Evolutionary conservation across 2,888 invertebrate genomes (phyloP).

Genomic region (Hemithea aestivaria): DNA sequence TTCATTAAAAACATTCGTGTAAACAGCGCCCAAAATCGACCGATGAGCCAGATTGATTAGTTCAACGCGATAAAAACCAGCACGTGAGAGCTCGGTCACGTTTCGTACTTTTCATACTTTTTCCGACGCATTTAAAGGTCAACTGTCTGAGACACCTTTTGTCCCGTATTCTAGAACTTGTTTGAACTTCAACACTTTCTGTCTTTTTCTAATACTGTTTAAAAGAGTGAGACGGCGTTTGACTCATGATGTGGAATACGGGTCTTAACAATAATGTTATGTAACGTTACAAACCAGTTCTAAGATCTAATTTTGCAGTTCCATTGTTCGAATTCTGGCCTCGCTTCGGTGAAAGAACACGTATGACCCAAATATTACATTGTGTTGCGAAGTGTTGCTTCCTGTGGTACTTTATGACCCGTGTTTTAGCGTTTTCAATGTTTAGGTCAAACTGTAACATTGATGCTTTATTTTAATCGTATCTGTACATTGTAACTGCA

Average conservation of each 20-base stretch:
- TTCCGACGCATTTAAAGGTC: slow-evolving; percentile 6
- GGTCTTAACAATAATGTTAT: slow-evolving; percentile 1
- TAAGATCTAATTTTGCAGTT: slow-evolving; percentile 12
- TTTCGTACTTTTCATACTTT: slow-evolving; percentile 8
- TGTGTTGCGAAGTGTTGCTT: slow-evolving; percentile 12
- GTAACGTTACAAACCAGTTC: slow-evolving; percentile 5
- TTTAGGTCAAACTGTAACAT: slow-evolving; percentile 1
- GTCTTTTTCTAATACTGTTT: no score
- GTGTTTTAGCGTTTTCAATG: no score
- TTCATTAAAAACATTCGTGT: no score
- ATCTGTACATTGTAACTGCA: no score
- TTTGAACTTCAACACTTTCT: no score
- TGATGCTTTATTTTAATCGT: background rate
- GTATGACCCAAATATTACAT: slow-evolving; percentile 34
- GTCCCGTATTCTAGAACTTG: no score
- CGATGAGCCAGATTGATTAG: slow-evolving; percentile 17
- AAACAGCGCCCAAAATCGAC: slow-evolving; percentile 7
- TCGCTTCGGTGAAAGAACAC: slow-evolving; percentile 31
- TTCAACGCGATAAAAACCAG: slow-evolving; percentile 10
- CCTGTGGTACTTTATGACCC: slow-evolving; percentile 11
- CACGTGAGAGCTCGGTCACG: slow-evolving; percentile 16
- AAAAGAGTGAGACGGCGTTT: no score
- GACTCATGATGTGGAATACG: no score
- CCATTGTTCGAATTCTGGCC: slow-evolving; percentile 20
- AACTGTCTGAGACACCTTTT: background rate